A percentile compares a stretch with the other conserved stretches of the same genome.
These are phyloP conservation scores for Macrotrachela quadricornifera DNA, from an alignment of 1,140 invertebrate species.

Conservation along the genomic window DNA sequence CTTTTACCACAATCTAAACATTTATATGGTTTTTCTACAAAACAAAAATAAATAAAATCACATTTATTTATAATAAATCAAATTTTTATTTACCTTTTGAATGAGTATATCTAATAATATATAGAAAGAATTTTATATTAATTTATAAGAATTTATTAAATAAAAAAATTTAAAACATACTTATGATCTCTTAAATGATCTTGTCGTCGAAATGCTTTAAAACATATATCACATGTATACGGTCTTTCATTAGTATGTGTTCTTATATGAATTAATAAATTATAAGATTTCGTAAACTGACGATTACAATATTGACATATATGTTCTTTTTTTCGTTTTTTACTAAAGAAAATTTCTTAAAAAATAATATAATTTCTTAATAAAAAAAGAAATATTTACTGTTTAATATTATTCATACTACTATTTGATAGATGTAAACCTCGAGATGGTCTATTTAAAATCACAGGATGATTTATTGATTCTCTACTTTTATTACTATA, in stretches of 20 bases:
- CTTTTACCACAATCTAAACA: slow-evolving; percentile 76
- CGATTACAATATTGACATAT: slow-evolving; percentile 8
- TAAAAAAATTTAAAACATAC: slow-evolving; percentile 32
- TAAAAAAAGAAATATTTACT: too few species aligned
- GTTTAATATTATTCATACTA: too few species aligned
- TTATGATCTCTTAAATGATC: slow-evolving; percentile 75
- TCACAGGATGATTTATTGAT: too few species aligned
- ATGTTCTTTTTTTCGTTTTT: not conserved
- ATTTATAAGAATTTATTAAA: not conserved
- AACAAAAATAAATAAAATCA: not conserved
- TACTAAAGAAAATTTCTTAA: too few species aligned
- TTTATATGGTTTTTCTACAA: slow-evolving; percentile 65
- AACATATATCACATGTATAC: slow-evolving; percentile 89
- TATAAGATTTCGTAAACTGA: slow-evolving; percentile 42
- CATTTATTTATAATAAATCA: too few species aligned
- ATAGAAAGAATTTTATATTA: too few species aligned
- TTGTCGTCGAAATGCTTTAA: slow-evolving; percentile 81
- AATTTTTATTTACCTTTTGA: too few species aligned
- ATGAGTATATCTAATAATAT: too few species aligned
- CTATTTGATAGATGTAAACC: too few species aligned
- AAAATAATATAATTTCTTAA: too few species aligned
- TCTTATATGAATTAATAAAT: slow-evolving; percentile 81
- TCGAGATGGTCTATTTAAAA: too few species aligned
- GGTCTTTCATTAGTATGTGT: slow-evolving; percentile 92
- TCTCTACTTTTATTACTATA: too few species aligned